Evolutionary conservation across 64 coral and sea anemone species (phyloP), one percentile per base, ranked within the genome.

Genomic region (Catalaphyllia jardinei): DNA sequence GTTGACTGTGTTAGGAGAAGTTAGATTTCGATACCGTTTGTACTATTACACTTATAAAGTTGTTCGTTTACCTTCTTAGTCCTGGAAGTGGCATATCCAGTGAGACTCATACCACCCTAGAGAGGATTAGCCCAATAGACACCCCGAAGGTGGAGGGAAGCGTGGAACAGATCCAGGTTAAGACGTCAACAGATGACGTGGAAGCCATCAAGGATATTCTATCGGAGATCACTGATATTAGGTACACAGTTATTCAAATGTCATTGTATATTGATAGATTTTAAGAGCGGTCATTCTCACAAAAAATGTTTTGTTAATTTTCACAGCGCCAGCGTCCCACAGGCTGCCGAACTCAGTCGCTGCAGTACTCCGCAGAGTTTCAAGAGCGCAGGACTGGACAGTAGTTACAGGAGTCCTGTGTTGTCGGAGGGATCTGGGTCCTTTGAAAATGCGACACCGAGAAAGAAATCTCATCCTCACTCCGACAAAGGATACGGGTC

Each of bases 401-500:
- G 29, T 10, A 64, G 29, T 19, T 31, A 60, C 11, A 64, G 60
- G 62, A 83, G 80, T 83, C 19, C 80, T 64, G 60, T 67, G 31
- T 28, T 39, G 14, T 91, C 89, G 12, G 55, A 71, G 16, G 82
- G 72, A 28, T 91, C 89, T 39, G 89, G 89, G 4, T 55, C 71
- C 29, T 91, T 91, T 73, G 89, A 91, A 51, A 91, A 91, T 71
- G 42, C 81, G 3, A 42, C 18, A 1, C 60, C 80, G 52, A 89
- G 89, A 71, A 96, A 93, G 67, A 89, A 90, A 52, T 96, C 94
- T 8, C 87, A 74, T 1, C 89, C 88, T 59, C 91, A 93, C 74
- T 96, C 94, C 42, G 90, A 96, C 61, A 96, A 90, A 80, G 90
- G 94, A 25, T 96, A 96, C 46, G 91, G 94, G 13, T 96, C 94